Percentiles rank a stretch among this genome's conserved stretches.
Conservation (phyloP, 1,140 invertebrate genomes). For the Aculops lycopersici region DNA sequence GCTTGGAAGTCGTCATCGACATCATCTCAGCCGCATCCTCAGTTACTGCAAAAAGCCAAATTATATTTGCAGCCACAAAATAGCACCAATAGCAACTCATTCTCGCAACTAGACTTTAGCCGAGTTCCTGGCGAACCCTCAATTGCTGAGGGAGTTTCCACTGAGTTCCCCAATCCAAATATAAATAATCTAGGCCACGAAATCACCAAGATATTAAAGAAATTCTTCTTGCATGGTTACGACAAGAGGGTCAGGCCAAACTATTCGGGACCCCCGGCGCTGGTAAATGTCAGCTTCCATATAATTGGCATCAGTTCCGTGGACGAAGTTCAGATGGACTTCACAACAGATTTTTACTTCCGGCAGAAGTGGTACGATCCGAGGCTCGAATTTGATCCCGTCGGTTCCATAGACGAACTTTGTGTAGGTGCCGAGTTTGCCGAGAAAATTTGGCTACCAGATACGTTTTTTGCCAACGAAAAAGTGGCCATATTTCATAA, state of each 20-base stretch:
- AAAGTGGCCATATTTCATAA: conserved; percentile 94
- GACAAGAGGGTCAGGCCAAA: neutral
- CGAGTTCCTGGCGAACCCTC: too few species aligned
- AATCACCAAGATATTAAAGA: conserved; percentile 66
- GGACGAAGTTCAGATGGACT: conserved; percentile 25
- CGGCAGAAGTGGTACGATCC: conserved; percentile 91
- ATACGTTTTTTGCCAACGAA: conserved; percentile 89
- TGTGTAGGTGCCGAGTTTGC: conserved; percentile 22
- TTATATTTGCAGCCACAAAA: too few species aligned
- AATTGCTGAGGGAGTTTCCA: too few species aligned
- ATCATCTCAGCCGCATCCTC: too few species aligned
- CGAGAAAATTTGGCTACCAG: conserved; percentile 33
- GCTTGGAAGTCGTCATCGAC: too few species aligned
- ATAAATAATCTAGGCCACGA: conserved; percentile 19
- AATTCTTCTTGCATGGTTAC: conserved; percentile 32
- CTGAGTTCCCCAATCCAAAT: too few species aligned
- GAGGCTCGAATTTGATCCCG: conserved; percentile 18
- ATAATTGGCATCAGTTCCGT: conserved; percentile 8
- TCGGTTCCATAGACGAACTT: conserved; percentile 16
- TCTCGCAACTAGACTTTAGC: too few species aligned
- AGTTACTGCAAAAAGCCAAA: too few species aligned
- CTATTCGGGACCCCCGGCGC: conserved; percentile 5
- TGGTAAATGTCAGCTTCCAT: conserved; percentile 4
- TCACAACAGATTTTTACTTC: conserved; percentile 93
- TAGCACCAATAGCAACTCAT: too few species aligned